Conservation (phyloP, 2,113 vertebrate genomes). For the Alosa alosa region DNA sequence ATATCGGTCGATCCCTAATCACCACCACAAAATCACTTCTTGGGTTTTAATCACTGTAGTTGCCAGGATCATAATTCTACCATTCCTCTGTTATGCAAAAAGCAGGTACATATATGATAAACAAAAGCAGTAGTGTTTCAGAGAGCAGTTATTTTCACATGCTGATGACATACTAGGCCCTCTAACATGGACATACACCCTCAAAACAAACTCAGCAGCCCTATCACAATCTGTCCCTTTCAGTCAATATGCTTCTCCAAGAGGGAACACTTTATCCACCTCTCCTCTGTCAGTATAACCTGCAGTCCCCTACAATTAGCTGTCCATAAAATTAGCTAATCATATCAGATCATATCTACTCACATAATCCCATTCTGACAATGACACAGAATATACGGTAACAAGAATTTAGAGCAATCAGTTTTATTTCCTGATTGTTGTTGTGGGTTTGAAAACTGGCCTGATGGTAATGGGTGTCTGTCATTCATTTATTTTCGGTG, state of each 20-base stretch:
- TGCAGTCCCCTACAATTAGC: not conserved
- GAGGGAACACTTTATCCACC: not conserved
- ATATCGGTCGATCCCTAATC: too few relatives aligned
- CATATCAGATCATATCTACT: not conserved
- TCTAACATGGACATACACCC: not conserved
- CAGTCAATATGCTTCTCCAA: not conserved
- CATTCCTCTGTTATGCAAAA: too few relatives aligned
- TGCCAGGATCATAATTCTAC: too few relatives aligned
- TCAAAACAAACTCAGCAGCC: not conserved
- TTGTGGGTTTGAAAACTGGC: not conserved
- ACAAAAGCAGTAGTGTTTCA: too few relatives aligned
- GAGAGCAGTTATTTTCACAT: too few relatives aligned
- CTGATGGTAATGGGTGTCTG: not conserved
- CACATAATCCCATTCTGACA: not conserved
- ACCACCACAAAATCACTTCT: too few relatives aligned
- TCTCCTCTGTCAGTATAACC: not conserved
- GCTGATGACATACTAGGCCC: too few relatives aligned
- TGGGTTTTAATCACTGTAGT: too few relatives aligned
- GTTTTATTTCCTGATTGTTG: not conserved
- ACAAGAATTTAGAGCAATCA: not conserved
- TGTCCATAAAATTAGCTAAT: not conserved
- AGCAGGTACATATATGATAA: too few relatives aligned
- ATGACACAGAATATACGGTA: not conserved
- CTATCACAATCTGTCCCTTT: not conserved
- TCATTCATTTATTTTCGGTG: not conserved